A percentile compares a stretch with the other conserved stretches of the same genome.
Evolutionary conservation across 2,113 vertebrate species (phyloP).

Genomic region (Tragulus kanchil): DNA sequence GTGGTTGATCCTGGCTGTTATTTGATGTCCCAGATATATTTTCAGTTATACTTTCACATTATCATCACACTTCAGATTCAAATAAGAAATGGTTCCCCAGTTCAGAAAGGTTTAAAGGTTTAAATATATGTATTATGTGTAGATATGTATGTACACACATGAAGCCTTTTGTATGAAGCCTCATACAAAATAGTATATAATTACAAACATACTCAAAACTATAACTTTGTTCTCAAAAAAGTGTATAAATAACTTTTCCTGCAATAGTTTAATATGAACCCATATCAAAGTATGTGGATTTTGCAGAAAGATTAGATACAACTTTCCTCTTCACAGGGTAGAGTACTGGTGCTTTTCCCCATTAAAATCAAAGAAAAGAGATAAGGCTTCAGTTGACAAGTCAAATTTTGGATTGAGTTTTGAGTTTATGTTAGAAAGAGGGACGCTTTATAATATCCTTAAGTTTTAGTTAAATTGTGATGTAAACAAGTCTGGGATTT

Average conservation of each 20-base stretch:
- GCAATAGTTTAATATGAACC: neutral
- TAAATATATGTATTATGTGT: neutral
- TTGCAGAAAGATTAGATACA: neutral
- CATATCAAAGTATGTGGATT: neutral
- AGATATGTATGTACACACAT: neutral
- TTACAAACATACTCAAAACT: neutral
- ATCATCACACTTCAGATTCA: neutral
- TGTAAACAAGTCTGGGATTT: neutral
- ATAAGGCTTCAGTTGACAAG: neutral
- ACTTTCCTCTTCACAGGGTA: neutral
- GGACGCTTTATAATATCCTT: neutral
- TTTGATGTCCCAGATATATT: neutral
- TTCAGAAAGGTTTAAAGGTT: neutral
- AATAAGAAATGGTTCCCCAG: neutral
- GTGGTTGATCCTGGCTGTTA: neutral
- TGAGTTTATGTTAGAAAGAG: neutral
- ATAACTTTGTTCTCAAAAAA: slow-evolving; percentile 20
- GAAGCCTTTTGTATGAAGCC: neutral
- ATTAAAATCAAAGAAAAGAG: too few relatives aligned
- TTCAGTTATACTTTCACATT: neutral
- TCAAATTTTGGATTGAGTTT: neutral
- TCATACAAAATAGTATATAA: neutral
- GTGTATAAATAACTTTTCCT: neutral
- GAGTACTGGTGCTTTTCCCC: too few relatives aligned
- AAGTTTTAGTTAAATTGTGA: neutral